Evolutionary conservation across 2,797 vertebrate species (phyloP), one percentile per base, ranked within the genome.

Genomic region (Borostomias antarcticus): DNA sequence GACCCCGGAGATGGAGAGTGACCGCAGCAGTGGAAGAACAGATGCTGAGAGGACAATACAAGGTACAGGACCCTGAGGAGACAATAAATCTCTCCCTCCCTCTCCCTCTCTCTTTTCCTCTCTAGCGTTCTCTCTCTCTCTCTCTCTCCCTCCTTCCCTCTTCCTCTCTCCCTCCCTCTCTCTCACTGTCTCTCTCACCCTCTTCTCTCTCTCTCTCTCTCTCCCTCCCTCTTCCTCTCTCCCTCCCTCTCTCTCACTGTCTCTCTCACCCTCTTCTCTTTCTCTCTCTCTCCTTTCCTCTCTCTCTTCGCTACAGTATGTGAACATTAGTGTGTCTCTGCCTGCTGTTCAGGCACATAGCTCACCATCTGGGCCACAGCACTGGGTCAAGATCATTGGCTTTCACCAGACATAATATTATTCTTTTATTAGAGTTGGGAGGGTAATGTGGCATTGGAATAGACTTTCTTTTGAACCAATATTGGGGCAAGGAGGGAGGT

Each of bases 41-140:
- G 97, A 99, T 98, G 96, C 97, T 94, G 97, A 99, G 95, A 99
- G 97, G 96, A 98, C 97, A 98, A 98, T 99, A 98, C 97, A 99
- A 99, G 97, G 97, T 98, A 98, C 92, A 94, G 94, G 93, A 92
- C 93, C 94, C 93, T 93, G 93, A 96, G 94, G 93, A 94, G 94
- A 94, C 95, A 91, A 97, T 98, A 98, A 97, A 97, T 98, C 95
- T 98, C 92, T 90, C 92, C 93, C 89, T 81, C 75, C 83, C 79
- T 91, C 89, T 90, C 83, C 78, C 80, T 82, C 87, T 85, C 78
- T 83, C 81, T 64, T 74, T 87, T 82, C 74, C 73, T 61, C 78
- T 80, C 78, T 78, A 76, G 70, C 56, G 62, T 59, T 58, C 59
- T 61, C 50, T 40, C 11, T 35, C 61, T 9, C 5, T 33, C 56